A percentile compares a stretch with the other conserved stretches of the same genome.
Conservation (phyloP, 2,797 vertebrate species). For the Hydrolagus colliei region DNA sequence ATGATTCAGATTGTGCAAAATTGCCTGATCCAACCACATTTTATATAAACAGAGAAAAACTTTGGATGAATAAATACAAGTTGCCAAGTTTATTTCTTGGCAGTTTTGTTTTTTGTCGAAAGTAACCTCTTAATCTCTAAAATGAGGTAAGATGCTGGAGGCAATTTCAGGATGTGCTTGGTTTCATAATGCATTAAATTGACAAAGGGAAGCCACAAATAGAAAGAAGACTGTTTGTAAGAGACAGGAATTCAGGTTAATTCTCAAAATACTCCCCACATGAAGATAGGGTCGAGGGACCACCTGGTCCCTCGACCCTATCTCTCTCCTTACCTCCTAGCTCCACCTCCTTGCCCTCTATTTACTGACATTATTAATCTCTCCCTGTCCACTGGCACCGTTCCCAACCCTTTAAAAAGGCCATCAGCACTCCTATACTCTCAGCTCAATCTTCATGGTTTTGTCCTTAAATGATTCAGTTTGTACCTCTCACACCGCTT, state of each 20-base stretch:
- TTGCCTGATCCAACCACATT: not conserved
- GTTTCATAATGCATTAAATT: conserved; percentile 4
- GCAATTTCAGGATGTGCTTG: not conserved
- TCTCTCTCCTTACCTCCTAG: too few species aligned
- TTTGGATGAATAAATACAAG: not conserved
- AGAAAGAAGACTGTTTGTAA: not conserved
- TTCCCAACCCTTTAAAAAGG: too few species aligned
- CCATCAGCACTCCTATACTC: too few species aligned
- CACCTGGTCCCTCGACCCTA: too few species aligned
- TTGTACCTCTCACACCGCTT: too few species aligned
- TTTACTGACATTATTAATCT: too few species aligned
- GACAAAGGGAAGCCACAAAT: not conserved
- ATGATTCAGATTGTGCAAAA: not conserved
- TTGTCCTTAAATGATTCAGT: too few species aligned
- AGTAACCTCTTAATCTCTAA: not conserved
- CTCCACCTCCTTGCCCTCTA: too few species aligned
- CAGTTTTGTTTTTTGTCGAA: not conserved
- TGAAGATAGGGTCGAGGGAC: too few species aligned
- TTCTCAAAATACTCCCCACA: too few species aligned
- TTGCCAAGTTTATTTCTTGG: not conserved
- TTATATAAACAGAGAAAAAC: not conserved
- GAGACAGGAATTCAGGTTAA: not conserved
- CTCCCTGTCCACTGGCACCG: too few species aligned
- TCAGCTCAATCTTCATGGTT: too few species aligned
- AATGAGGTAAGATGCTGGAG: not conserved